Evolutionary conservation across 2,888 invertebrate species (phyloP).

Genomic region (Dioctria rufipes): DNA sequence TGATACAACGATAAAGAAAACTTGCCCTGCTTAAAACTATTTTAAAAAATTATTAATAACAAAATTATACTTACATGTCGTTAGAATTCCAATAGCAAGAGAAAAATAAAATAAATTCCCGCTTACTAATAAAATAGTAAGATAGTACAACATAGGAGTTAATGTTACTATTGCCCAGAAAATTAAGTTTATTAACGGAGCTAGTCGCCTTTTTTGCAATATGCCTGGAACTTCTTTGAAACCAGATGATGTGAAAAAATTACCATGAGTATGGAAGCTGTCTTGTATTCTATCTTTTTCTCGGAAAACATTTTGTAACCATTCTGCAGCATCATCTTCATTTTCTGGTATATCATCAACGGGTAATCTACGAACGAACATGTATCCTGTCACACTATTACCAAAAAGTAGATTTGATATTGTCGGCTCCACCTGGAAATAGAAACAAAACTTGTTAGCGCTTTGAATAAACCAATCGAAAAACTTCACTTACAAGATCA

Average conservation of each 20-base stretch:
- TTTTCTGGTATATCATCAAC: constrained; percentile 84
- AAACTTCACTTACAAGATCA: constrained; percentile 72
- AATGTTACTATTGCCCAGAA: constrained; percentile 81
- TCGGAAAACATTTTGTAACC: constrained; percentile 87
- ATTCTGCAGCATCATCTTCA: constrained; percentile 80
- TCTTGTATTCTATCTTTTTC: constrained; percentile 79
- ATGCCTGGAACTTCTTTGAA: constrained; percentile 77
- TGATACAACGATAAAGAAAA: too few relatives aligned
- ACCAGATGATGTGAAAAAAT: constrained; percentile 85
- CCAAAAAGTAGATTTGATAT: constrained; percentile 84
- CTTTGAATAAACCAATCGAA: background rate
- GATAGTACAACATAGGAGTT: constrained; percentile 81
- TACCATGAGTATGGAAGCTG: constrained; percentile 74
- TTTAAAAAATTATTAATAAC: too few relatives aligned
- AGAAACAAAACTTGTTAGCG: background rate
- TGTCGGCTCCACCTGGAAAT: constrained; percentile 78
- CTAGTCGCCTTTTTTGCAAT: constrained; percentile 75
- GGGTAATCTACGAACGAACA: constrained; percentile 86
- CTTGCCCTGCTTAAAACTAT: too few relatives aligned
- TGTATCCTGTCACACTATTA: constrained; percentile 79
- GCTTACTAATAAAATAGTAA: constrained; percentile 78
- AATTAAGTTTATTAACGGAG: constrained; percentile 80
- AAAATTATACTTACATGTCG: constrained; percentile 80
- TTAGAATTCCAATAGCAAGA: constrained; percentile 79
- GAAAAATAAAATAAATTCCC: constrained; percentile 82